These are phyloP conservation scores for Acomys russatus DNA, from an alignment of 2,797 vertebrate genomes.

Conservation along the genomic window DNA sequence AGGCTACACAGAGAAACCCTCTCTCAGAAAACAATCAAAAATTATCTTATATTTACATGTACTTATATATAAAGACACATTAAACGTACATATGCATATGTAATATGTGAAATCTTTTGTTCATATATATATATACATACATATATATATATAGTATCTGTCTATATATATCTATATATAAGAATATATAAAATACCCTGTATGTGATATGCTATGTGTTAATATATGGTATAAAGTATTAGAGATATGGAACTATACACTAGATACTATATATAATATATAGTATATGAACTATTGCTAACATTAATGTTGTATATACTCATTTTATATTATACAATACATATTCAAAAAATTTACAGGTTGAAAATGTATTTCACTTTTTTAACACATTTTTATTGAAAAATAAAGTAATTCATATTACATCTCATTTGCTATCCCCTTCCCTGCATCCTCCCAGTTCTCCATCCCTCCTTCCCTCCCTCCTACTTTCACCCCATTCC, in stretches of 20 bases:
- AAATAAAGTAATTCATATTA: too few relatives aligned
- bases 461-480: too few relatives aligned
- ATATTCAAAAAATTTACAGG: not conserved
- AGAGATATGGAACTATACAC: not conserved
- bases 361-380: not conserved
- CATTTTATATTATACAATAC: not conserved
- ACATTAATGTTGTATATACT: not conserved
- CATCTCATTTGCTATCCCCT: too few relatives aligned
- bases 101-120: too few relatives aligned
- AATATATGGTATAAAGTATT: not conserved
- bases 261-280: not conserved
- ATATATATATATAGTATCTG: not conserved
- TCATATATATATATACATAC: not conserved
- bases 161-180: not conserved
- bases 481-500: too few relatives aligned
- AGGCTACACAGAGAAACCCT: too few relatives aligned
- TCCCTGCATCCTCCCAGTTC: too few relatives aligned
- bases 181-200: not conserved
- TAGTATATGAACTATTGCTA: not conserved
- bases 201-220: not conserved
- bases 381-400: too few relatives aligned
- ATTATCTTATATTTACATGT: not conserved
- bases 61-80: not conserved
- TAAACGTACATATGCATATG: not conserved
- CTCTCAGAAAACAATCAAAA: too few relatives aligned